Evolutionary conservation across 2,113 vertebrate species (phyloP).

Genomic region (Hucho hucho): DNA sequence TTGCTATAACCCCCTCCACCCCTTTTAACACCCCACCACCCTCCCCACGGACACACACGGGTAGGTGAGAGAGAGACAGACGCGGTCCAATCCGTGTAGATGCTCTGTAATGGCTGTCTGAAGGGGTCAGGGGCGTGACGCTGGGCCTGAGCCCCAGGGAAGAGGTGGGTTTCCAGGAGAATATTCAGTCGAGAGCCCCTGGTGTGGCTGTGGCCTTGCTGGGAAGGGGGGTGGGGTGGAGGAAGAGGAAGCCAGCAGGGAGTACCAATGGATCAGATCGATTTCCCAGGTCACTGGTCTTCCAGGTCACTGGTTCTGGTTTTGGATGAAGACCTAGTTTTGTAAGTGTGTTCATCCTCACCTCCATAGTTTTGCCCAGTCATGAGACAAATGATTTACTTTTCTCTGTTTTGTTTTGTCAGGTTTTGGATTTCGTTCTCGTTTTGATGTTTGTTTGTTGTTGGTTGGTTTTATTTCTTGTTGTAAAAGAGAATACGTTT

Average conservation of each 20-base stretch:
- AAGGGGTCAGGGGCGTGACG: constrained; percentile 38
- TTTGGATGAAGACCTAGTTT: constrained; percentile 42
- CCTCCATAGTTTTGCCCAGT: constrained; percentile 40
- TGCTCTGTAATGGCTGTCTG: constrained; percentile 53
- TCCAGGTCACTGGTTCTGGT: constrained; percentile 26
- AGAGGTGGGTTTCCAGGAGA: constrained; percentile 43
- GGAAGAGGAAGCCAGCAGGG: constrained; percentile 34
- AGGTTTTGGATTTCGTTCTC: constrained; percentile 42
- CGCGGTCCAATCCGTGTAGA: constrained; percentile 50
- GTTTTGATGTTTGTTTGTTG: constrained; percentile 46
- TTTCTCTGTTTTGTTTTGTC: constrained; percentile 9
- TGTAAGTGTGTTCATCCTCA: constrained; percentile 29
- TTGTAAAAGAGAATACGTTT: constrained; percentile 77
- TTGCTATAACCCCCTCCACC: constrained; percentile 52
- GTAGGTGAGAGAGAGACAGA: constrained; percentile 48
- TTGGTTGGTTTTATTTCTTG: constrained; percentile 38
- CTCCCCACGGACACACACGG: constrained; percentile 54
- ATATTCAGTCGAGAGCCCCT: constrained; percentile 27
- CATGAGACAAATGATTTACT: constrained; percentile 1
- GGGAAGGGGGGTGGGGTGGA: constrained; percentile 29
- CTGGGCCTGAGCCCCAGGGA: constrained; percentile 46
- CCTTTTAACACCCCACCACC: constrained; percentile 44
- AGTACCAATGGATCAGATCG: constrained; percentile 23
- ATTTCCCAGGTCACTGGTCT: constrained; percentile 40
- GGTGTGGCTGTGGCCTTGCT: constrained; percentile 42